Evolutionary conservation across 2,113 vertebrate genomes (phyloP).

Genomic region (Ageneiosus marmoratus): DNA sequence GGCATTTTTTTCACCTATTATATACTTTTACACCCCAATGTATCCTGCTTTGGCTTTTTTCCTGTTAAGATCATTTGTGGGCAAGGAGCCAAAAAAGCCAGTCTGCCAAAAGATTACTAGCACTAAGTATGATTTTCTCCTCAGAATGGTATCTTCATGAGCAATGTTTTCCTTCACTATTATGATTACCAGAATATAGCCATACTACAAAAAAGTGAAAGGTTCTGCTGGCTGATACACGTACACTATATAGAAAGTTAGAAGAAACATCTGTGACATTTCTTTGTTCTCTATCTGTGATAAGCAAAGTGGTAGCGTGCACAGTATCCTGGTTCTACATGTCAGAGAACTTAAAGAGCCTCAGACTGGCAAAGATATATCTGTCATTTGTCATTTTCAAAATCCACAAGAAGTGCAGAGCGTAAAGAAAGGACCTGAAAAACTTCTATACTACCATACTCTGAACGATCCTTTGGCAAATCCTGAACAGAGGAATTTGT

Average conservation of each 20-base stretch:
- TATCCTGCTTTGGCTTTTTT: background rate
- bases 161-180: background rate
- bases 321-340: background rate
- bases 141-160: background rate
- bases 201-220: background rate
- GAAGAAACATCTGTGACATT: background rate
- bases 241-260: background rate
- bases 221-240: background rate
- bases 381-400: background rate
- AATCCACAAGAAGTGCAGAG: background rate
- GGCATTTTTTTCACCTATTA: background rate
- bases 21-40: background rate
- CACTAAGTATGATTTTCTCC: background rate
- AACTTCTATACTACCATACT: background rate
- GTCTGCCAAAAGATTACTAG: background rate
- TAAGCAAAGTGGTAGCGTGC: background rate
- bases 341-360: background rate
- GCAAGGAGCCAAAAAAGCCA: background rate
- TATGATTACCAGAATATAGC: background rate
- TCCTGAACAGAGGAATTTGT: background rate
- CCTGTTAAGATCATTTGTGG: background rate
- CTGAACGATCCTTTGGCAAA: background rate
- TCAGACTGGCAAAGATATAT: background rate
- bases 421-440: background rate
- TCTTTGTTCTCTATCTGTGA: background rate